Evolutionary conservation across 1,140 invertebrate species (phyloP).

Genomic region (Heliothis virescens): DNA sequence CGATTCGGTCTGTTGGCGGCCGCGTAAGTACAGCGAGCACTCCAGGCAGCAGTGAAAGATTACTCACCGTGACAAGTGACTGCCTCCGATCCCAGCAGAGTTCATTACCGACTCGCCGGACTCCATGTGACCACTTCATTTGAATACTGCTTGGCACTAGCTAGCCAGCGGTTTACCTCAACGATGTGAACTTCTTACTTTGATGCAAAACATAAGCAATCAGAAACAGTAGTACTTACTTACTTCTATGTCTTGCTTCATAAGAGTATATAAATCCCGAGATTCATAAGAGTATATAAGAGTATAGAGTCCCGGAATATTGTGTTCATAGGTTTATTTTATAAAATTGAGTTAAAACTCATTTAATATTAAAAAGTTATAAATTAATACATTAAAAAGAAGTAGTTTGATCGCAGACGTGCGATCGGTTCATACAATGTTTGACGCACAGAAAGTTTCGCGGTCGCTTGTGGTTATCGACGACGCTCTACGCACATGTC

Average conservation of each 20-base stretch:
- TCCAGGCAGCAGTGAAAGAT: slow-evolving; percentile 33
- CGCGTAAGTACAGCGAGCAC: background rate
- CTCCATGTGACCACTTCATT: slow-evolving; percentile 40
- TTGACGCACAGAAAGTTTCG: background rate
- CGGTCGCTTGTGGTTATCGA: slow-evolving; percentile 1
- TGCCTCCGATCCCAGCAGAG: slow-evolving; percentile 28
- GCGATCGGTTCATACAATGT: background rate
- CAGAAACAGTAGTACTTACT: background rate
- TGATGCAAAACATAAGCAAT: background rate
- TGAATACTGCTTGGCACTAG: slow-evolving; percentile 28
- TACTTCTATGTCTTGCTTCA: too few relatives aligned
- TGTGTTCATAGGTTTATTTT: too few relatives aligned
- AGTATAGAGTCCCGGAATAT: too few relatives aligned
- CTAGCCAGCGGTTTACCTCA: background rate
- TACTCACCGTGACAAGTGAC: slow-evolving; percentile 44
- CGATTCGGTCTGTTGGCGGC: slow-evolving; percentile 34
- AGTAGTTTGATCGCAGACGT: too few relatives aligned
- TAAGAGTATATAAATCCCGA: too few relatives aligned
- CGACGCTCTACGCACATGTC: slow-evolving; percentile 18
- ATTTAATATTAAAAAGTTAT: too few relatives aligned
- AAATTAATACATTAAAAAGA: too few relatives aligned
- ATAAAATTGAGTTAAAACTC: too few relatives aligned
- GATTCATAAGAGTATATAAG: too few relatives aligned
- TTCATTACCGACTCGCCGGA: slow-evolving; percentile 38
- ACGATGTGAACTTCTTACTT: background rate